Evolutionary conservation across 2,888 invertebrate species (phyloP), one percentile per base, ranked within the genome.

Genomic region (Argyresthia goedartella): DNA sequence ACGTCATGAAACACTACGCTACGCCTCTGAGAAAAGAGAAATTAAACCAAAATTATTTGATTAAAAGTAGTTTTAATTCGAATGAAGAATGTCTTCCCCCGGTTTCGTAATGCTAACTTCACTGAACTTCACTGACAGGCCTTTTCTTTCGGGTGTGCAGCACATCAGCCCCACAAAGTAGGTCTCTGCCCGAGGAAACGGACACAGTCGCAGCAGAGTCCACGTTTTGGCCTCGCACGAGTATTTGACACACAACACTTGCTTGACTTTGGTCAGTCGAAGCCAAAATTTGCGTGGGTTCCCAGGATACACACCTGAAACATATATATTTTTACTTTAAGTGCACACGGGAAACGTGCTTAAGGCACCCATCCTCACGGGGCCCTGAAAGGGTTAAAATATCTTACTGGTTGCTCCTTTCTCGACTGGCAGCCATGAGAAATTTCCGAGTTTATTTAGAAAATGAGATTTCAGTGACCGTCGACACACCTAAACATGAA

Each of bases 261-360:
- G 60, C 0, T 60, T 60, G 4, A 68, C 59, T 62, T 66, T 73
- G 7, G 69, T 73, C 8, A 82, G 53, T 1, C 81, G 73, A 0
- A 84, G 59, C 66, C 76, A 81, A 59, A 78, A 82, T 50, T 76
- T 80, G 0, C 62, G 57, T 0, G 82, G 73, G 49, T 81, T 62
- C 1, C 81, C 81, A 0, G 61, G 55, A 57, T 60, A 84, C n/a
- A 73, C 50, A 10, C 81, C 82, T 84, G 67, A 8, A 66, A 73
- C 54, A 43, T 52, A 55, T 49, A 39, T 4, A n/a, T 25, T 8
- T 33, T 4, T 8, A 2, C n/a, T n/a, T n/a, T n/a, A n/a, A n/a
- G n/a, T n/a, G n/a, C n/a, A n/a, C n/a, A n/a, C n/a, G n/a, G n/a
- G n/a, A n/a, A n/a, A n/a, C n/a, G n/a, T n/a, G n/a, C n/a, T n/a